Evolutionary conservation across 2,113 vertebrate genomes (phyloP), one percentile per base, ranked within the genome.

Genomic region (Hucho hucho): DNA sequence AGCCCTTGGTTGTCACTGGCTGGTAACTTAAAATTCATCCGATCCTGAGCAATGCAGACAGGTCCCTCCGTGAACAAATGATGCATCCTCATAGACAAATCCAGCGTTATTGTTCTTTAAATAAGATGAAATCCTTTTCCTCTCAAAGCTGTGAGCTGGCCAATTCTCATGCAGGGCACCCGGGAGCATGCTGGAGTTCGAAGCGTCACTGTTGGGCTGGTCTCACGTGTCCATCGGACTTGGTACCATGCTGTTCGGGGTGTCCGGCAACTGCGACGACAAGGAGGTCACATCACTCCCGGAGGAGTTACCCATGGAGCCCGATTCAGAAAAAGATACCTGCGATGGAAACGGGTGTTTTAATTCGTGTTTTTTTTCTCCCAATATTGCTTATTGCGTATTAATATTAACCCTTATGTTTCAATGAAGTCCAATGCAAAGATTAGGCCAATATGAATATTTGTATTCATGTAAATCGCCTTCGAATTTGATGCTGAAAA

Each of bases 191-290:
- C 84, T 76, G 81, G 85, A 82, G 80, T 72, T 69, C 76, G 86
- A 76, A 58, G 47, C 68, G 37, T 43, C 20, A 46, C 72, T 71
- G 67, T 69, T 82, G 75, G 20, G 72, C 75, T 37, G 58, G 37
- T 77, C 89, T 98, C 97, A 99, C 97, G 98, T 99, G 91, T 99
- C 97, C 84, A 96, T 95, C 1, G 98, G 98, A 86, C 98, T 99
- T 69, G 96, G 96, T 72, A 98, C 97, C 97, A 99, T 98, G 91
- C 98, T 99, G 95, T 97, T 99, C 86, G 97, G 98, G 68, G 98
- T 99, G 90, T 99, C 98, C 20, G 98, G 98, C 85, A 99, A 93
- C 93, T 99, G 98, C 53, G 98, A 99, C 61, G 97, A 99, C 87
- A 98, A 89, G 53, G 98, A 99, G 81, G 98, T 99, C 92, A 98